phyloP scores from a whole-genome alignment of 2,113 vertebrate genomes.

The Odontesthes bonariensis region DNA sequence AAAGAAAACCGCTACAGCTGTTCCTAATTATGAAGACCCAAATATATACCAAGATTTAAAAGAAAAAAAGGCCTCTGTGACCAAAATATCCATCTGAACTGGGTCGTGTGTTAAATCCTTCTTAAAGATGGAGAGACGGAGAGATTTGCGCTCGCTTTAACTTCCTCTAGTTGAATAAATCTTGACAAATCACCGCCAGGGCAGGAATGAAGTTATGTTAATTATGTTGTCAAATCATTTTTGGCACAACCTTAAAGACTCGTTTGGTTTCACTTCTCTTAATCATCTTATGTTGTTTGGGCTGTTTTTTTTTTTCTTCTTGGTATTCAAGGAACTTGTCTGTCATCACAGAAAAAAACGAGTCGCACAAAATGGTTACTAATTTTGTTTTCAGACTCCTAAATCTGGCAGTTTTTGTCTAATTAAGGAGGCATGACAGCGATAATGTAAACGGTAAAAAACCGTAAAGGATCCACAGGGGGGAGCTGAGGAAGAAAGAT shows the following conservation, averaged over 20 bases:
- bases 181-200: neutral
- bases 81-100: conserved; percentile 72
- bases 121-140: conserved; percentile 23
- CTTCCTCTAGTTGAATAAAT: conserved; percentile 1
- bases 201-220: neutral
- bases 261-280: conserved; percentile 38
- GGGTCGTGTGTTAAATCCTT: conserved; percentile 61
- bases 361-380: neutral
- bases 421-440: neutral
- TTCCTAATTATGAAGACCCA: conserved; percentile 44
- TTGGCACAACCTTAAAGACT: neutral
- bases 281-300: neutral
- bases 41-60: conserved; percentile 22
- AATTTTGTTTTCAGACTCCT: conserved; percentile 1
- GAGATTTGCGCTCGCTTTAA: neutral
- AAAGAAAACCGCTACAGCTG: conserved; percentile 5
- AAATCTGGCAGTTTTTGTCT: too few relatives aligned
- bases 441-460: neutral
- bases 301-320: neutral
- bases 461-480: conserved; percentile 6
- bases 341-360: neutral
- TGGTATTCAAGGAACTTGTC: conserved; percentile 14
- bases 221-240: neutral
- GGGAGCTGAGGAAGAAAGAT: neutral
- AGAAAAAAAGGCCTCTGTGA: conserved; percentile 36